Evolutionary conservation across 2,797 vertebrate genomes (phyloP).

Genomic region (Epinephelus malabaricus): DNA sequence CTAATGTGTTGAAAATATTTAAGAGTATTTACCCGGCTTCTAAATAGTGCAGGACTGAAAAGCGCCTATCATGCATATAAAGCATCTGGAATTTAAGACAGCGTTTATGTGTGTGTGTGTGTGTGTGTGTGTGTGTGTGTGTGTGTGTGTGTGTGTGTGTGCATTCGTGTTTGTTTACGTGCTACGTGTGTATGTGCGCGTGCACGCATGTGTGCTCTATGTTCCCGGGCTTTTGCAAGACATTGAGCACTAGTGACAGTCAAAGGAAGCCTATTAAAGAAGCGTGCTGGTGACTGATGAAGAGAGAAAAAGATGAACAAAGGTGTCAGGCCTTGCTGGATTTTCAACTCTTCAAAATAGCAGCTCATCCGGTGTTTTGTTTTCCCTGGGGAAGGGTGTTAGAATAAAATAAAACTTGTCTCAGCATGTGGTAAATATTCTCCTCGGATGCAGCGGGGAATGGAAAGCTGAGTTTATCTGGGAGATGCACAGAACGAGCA

Average conservation of each 20-base stretch:
- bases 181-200: not conserved
- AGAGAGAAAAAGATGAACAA: conserved; percentile 62
- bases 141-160: conserved; percentile 30
- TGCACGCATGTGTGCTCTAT: conserved; percentile 16
- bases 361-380: conserved; percentile 73
- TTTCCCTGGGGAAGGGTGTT: conserved; percentile 67
- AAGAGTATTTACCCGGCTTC: conserved; percentile 65
- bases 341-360: conserved; percentile 73
- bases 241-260: conserved; percentile 69
- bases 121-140: conserved; percentile 33
- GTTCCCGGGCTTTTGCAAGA: conserved; percentile 37
- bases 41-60: conserved; percentile 52
- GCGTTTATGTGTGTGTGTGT: conserved; percentile 13
- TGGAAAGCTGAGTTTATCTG: conserved; percentile 55
- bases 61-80: conserved; percentile 39
- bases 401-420: conserved; percentile 78
- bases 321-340: conserved; percentile 74
- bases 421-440: conserved; percentile 81
- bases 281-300: conserved; percentile 66
- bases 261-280: conserved; percentile 67
- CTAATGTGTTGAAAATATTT: conserved; percentile 67
- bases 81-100: conserved; percentile 38
- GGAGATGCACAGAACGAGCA: conserved; percentile 35
- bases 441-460: conserved; percentile 54
- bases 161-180: conserved; percentile 8